Evolutionary conservation across 2,888 invertebrate genomes (phyloP), one percentile per base, ranked within the genome.

Genomic region (Mythimna albipuncta): DNA sequence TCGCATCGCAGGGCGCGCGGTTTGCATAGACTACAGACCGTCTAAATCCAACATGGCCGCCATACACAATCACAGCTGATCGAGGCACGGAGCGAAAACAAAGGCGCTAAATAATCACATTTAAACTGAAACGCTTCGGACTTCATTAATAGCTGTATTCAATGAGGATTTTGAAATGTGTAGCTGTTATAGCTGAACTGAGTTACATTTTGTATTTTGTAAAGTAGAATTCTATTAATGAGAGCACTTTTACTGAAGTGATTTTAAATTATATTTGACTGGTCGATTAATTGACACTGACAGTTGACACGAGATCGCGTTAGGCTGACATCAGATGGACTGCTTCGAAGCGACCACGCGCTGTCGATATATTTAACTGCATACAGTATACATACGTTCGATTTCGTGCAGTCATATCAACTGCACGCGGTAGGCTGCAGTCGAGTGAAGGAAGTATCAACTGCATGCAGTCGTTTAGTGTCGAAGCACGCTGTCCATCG

Each of bases 31-130:
- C 47, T 47, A 47, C 44, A 44, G 44, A 68, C 19, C 71, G 35
- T 78, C 74, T 74, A 74, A 80, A 81, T 77, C 69, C 74, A 81
- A 72, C 61, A 78, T 82, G 81, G 82, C 74, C 59, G 71, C 71
- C 26, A 13, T 44, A 64, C 70, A 77, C 81, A 77, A 81, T 81
- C 81, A 81, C 77, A 81, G 77, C 81, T 77, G 80, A 81, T 81
- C 70, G 81, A 41, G 64, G 66, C 69, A 35, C 64, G 55, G 58
- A 62, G 58, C 54, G 73, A 69, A 77, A 71, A 81, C 81, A 81
- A 81, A 58, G 72, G 82, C 68, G 32, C 70, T 57, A 61, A 64
- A 81, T 81, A 81, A 81, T 81, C 78, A 81, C 82, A 81, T 82
- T 78, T 81, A 81, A 66, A 81, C 81, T 69, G 70, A 59, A 67